Conservation (phyloP, 2,113 vertebrate species). For the Elachura formosa region DNA sequence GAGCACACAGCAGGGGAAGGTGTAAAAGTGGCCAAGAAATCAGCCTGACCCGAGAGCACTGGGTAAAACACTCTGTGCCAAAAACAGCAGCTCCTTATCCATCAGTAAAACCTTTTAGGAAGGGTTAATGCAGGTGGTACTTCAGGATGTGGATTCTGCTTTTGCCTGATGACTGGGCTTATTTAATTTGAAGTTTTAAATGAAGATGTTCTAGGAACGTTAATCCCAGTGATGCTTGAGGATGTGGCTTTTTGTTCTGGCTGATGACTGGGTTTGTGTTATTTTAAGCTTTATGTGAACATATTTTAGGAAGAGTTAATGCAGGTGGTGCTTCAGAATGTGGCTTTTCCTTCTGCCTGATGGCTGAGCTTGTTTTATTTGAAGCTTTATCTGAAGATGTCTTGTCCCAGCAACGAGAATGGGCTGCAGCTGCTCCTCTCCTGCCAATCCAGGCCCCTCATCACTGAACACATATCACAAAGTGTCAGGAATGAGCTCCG, state of each 20-base stretch:
- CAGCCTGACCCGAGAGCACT: neutral
- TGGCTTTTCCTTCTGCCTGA: neutral
- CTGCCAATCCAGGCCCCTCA: neutral
- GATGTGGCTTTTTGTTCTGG: neutral
- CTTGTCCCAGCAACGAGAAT: neutral
- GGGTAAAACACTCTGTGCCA: neutral
- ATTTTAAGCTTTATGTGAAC: neutral
- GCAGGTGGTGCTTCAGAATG: neutral
- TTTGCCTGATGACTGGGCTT: neutral
- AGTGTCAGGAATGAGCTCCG: neutral
- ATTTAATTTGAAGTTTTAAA: neutral
- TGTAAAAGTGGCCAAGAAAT: neutral
- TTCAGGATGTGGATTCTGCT: neutral
- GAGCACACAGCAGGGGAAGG: neutral
- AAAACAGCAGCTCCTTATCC: rapidly evolving
- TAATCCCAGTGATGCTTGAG: neutral
- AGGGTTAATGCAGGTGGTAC: neutral
- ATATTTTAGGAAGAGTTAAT: neutral
- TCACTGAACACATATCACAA: neutral
- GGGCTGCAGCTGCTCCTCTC: neutral
- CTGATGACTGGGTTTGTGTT: neutral
- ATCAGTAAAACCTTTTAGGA: rapidly evolving
- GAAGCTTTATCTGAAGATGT: neutral
- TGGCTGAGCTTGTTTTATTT: neutral
- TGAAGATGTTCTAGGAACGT: neutral